Evolutionary conservation across 2,888 invertebrate species (phyloP), one percentile per base, ranked within the genome.

Genomic region (Monopis laevigella): DNA sequence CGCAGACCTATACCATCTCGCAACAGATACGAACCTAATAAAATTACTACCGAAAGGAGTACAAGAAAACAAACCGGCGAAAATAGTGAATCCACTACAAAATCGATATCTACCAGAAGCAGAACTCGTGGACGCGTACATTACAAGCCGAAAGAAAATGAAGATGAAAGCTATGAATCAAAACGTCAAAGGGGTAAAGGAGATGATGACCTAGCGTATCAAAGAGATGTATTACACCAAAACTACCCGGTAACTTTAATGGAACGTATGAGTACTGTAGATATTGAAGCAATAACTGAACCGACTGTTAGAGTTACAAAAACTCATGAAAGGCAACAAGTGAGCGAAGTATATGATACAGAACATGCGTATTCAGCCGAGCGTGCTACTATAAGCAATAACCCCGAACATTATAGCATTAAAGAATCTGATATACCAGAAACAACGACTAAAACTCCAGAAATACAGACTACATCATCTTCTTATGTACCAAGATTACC

Each of bases 151-250:
- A 54, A 66, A 6, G 80, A 82, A 24, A 65, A 59, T 41, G 74
- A 44, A 16, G 45, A 80, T 32, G 74, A 69, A 5, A 48, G 51
- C 45, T 63, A 65, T 44, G 63, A 68, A 27, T 66, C 56, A 40
- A 66, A 53, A 51, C 51, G 53, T 32, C 69, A 62, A 44, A 49
- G 50, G 26, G 55, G 57, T 16, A 44, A 46, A 38, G 55, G 72
- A 49, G 68, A 73, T 47, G 54, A 64, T 43, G 80, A 81, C 43
- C 56, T 86, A 45, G 86, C 86, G 2, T 86, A 86, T 48, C 86
- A 86, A 59, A 71, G 86, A 46, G 86, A 86, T 54, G 80, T 86
- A 2, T 56, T 86, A 3, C 86, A 86, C 50, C 86, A 86, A 53
- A 86, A 86, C 48, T 86, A 86, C 51, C 86, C 86, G 1, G 83